Evolutionary conservation across 2,888 invertebrate genomes (phyloP), one percentile per base, ranked within the genome.

Genomic region (Actias luna): DNA sequence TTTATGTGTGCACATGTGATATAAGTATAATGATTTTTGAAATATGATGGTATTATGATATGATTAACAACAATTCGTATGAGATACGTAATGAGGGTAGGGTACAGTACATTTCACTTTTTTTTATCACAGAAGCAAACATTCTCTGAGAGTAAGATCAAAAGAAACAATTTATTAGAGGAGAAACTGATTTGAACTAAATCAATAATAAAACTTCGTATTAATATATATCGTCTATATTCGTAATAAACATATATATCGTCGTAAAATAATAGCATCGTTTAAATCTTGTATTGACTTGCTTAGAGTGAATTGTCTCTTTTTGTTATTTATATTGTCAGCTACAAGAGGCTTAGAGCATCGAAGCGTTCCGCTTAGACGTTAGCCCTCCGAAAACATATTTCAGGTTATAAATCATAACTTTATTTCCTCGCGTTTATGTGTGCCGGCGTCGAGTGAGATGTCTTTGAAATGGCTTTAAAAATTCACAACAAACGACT

Each of bases 391-490:
- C 75, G 73, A 81, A 80, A 85, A 88, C 88, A 90, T 89, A 92
- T 89, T 90, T 89, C 87, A 85, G 84, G 87, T 86, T 86, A 90
- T 92, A 92, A 90, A 91, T 92, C 90, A 91, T 88, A 91, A 90
- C 87, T 91, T 91, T 90, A 91, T 91, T 91, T 90, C 91, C 91
- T 90, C 87, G 88, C 87, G 85, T 82, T 89, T 84, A 81, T 73
- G 81, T 82, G 79, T 79, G 77, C 80, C 77, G 78, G 74, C 77
- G 79, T 70, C 77, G 66, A 77, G 76, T 75, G 81, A 88, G 88
- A 86, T 89, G 88, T 89, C 91, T 91, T 88, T 87, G 87, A 83
- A 88, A 88, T 81, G 82, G 85, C 84, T 88, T 87, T 88, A 88
- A 90, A 87, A 89, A 82, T 85, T 82, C 91, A 79, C 89, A 80